Percentiles rank a stretch among this genome's conserved stretches.
These are phyloP conservation scores for Coccyzus lansbergi DNA, from an alignment of 2,797 vertebrate species.

Conservation along the genomic window DNA sequence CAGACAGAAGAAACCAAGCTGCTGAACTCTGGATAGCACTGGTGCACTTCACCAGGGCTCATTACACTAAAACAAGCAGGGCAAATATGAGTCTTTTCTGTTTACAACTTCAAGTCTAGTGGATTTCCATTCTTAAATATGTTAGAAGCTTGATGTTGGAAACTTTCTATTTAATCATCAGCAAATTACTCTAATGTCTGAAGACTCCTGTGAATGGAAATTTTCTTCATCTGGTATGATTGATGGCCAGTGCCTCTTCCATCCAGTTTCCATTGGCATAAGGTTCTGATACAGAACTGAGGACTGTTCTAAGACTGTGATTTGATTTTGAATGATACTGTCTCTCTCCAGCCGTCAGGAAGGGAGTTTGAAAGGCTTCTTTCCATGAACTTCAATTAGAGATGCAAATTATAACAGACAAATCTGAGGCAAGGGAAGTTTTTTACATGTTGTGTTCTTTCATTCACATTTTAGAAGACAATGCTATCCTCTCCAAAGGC, in stretches of 20 bases:
- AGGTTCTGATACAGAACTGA: neutral
- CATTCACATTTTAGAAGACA: neutral
- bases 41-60: neutral
- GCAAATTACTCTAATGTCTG: neutral
- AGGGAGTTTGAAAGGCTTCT: neutral
- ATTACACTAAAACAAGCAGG: neutral
- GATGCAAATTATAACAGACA: neutral
- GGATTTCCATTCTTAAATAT: neutral
- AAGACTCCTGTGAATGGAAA: neutral
- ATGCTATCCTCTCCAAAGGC: neutral
- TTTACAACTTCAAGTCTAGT: neutral
- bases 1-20: neutral
- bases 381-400: neutral
- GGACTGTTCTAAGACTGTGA: neutral
- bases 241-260: neutral
- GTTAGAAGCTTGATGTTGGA: neutral
- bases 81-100: neutral
- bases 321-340: neutral
- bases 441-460: neutral
- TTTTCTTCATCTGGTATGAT: neutral
- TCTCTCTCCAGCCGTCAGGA: neutral
- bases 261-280: neutral
- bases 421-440: neutral
- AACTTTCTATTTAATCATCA: neutral
- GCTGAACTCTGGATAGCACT: accelerated